Percentiles rank a stretch among this genome's conserved stretches.
These are phyloP conservation scores for Drosophila austrosaltans DNA, from an alignment of 2,888 invertebrate genomes.

Conservation along the genomic window DNA sequence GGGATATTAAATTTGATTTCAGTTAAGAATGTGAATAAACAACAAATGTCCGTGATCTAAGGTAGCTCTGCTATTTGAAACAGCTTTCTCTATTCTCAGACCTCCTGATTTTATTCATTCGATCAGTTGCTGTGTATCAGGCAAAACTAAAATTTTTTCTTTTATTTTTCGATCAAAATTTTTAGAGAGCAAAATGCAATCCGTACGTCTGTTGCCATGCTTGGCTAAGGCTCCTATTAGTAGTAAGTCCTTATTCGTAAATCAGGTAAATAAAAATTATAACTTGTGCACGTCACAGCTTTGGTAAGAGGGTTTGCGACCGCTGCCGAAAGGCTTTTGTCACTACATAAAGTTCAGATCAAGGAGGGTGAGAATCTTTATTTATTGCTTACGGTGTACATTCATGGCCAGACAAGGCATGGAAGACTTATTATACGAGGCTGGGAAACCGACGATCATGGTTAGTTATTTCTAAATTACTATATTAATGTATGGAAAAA, in stretches of 20 bases:
- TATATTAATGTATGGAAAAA: no score
- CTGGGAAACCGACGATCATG: slow-evolving; percentile 1
- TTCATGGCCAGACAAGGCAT: slow-evolving; percentile 26
- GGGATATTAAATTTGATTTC: slow-evolving; percentile 70
- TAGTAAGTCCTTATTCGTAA: neutral
- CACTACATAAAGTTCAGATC: slow-evolving; percentile 26
- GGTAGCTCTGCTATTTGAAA: neutral
- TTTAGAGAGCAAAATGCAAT: slow-evolving; percentile 11
- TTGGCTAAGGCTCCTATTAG: neutral
- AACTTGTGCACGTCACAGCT: neutral
- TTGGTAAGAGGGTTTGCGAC: neutral
- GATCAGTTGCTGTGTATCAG: neutral
- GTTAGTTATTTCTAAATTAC: slow-evolving; percentile 4
- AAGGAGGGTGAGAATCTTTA: slow-evolving; percentile 23
- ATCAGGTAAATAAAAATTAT: neutral
- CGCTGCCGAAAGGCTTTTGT: slow-evolving; percentile 26
- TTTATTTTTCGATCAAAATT: slow-evolving; percentile 12
- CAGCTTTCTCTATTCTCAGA: neutral
- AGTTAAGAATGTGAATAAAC: neutral
- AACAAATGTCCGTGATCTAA: neutral
- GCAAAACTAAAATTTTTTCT: slow-evolving; percentile 4
- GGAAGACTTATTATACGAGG: slow-evolving; percentile 35
- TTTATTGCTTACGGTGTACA: slow-evolving; percentile 23
- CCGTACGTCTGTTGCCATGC: neutral
- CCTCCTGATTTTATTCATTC: slow-evolving; percentile 12